Evolutionary conservation across 2,888 invertebrate species (phyloP).

Genomic region (Acanthoscelides obtectus): DNA sequence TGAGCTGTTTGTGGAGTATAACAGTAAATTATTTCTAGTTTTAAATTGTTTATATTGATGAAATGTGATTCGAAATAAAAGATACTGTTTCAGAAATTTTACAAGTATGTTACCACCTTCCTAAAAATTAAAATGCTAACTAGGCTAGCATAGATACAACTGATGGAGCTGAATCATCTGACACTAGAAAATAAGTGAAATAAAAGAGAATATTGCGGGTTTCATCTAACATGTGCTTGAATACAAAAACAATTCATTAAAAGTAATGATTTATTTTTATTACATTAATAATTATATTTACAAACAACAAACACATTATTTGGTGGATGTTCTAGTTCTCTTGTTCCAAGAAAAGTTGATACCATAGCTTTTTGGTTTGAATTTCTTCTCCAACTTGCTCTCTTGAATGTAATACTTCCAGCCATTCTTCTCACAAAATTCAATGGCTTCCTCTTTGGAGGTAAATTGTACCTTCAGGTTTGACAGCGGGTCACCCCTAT

Average conservation of each 20-base stretch:
- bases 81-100: constrained; percentile 23
- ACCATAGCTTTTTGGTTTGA: constrained; percentile 87
- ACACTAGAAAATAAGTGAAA: no score
- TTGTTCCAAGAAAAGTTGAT: constrained; percentile 95
- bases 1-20: constrained; percentile 31
- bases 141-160: no score
- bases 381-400: constrained; percentile 63
- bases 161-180: no score
- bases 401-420: constrained; percentile 87
- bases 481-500: constrained; percentile 90
- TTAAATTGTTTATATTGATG: constrained; percentile 37
- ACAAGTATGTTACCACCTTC: background rate
- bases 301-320: constrained; percentile 52
- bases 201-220: no score
- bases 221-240: no score
- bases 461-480: constrained; percentile 81
- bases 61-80: constrained; percentile 42
- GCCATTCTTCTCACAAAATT: constrained; percentile 90
- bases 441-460: constrained; percentile 80
- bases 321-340: constrained; percentile 90
- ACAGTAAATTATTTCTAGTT: constrained; percentile 37
- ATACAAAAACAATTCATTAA: no score
- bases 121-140: no score
- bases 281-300: background rate
- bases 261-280: background rate